Evolutionary conservation across 1,140 invertebrate genomes (phyloP).

Genomic region (Cryptotermes secundus): DNA sequence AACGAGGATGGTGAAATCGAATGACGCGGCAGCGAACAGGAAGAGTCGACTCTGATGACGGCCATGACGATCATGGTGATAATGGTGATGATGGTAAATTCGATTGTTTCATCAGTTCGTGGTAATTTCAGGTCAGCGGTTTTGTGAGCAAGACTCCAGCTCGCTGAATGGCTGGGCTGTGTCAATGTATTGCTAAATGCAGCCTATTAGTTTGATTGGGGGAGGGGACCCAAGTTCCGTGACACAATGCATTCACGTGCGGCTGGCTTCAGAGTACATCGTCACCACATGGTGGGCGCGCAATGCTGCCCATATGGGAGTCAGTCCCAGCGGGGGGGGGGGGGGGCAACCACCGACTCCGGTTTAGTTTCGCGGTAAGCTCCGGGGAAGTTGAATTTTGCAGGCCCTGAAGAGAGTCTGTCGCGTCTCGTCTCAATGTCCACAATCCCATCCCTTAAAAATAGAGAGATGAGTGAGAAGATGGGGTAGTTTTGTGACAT

Average conservation of each 20-base stretch:
- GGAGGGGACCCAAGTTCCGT: not conserved
- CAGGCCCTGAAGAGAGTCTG: not conserved
- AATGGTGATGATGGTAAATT: not conserved
- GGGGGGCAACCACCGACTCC: not conserved
- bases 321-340: not conserved
- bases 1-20: not conserved
- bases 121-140: conserved; percentile 6
- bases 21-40: not conserved
- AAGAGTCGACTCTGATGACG: not conserved
- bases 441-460: not conserved
- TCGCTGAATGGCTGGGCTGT: not conserved
- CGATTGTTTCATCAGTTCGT: not conserved
- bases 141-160: not conserved
- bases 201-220: conserved; percentile 16
- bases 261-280: not conserved
- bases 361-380: not conserved
- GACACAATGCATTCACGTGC: not conserved
- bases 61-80: not conserved
- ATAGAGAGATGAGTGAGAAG: conserved; percentile 11
- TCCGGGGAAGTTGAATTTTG: not conserved
- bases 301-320: not conserved
- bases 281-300: conserved; percentile 11
- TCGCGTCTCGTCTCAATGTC: not conserved
- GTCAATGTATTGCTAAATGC: not conserved
- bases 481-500: conserved; percentile 2